Conservation (phyloP, 1,140 invertebrate species). For the Drosophila nebulosa region DNA sequence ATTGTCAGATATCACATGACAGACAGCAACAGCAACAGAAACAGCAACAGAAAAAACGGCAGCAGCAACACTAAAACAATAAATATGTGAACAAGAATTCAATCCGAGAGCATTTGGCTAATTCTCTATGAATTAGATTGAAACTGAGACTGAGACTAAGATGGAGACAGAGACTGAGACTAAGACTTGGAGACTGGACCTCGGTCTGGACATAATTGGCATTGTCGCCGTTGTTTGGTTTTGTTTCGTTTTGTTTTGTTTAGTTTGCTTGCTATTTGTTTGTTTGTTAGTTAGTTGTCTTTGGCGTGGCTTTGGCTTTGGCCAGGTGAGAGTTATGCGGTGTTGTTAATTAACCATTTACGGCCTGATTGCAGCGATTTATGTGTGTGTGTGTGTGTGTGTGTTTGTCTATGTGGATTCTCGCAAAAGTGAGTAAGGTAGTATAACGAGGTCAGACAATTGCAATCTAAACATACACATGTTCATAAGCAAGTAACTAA, state of each 20-base stretch:
- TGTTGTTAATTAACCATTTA: constrained; percentile 78
- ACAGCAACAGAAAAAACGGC: not conserved
- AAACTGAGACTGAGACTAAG: constrained; percentile 29
- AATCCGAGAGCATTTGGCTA: constrained; percentile 22
- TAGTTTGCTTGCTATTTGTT: not conserved
- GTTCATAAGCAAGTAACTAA: not conserved
- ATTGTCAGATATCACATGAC: constrained; percentile 61
- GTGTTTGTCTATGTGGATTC: not conserved
- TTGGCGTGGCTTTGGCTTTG: constrained; percentile 35
- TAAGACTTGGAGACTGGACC: constrained; percentile 45
- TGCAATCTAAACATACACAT: constrained; percentile 2
- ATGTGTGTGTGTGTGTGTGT: constrained; percentile 7
- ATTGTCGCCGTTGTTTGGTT: constrained; percentile 45
- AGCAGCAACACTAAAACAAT: constrained; percentile 5
- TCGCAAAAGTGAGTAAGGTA: constrained; percentile 1
- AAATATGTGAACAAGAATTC: not conserved
- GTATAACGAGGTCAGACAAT: constrained; percentile 50
- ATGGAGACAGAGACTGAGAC: constrained; percentile 34
- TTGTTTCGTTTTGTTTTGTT: constrained; percentile 11
- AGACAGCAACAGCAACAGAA: constrained; percentile 22
- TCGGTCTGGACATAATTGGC: constrained; percentile 71
- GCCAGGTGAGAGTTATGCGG: constrained; percentile 73
- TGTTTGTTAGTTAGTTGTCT: constrained; percentile 33
- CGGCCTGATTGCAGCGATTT: constrained; percentile 56
- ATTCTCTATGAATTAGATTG: constrained; percentile 43